Evolutionary conservation across 2,797 vertebrate species (phyloP).

Genomic region (Alectoris magna): DNA sequence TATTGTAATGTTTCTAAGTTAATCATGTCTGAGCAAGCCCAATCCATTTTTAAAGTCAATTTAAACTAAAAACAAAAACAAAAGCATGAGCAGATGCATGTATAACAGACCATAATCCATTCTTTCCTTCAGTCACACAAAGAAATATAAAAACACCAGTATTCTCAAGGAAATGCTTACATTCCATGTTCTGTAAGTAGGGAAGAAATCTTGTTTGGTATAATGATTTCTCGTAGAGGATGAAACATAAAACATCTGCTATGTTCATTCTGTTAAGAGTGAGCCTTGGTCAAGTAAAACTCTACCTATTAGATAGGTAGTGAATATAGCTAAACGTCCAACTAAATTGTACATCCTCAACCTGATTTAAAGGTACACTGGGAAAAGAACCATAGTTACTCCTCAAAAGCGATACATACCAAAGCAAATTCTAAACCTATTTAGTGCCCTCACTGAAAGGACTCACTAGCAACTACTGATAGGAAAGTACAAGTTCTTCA

Average conservation of each 20-base stretch:
- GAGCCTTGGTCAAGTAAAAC: background rate
- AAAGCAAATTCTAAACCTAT: background rate
- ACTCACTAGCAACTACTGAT: background rate
- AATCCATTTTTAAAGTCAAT: background rate
- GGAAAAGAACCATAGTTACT: background rate
- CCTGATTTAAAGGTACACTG: background rate
- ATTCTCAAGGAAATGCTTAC: background rate
- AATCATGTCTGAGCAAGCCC: background rate
- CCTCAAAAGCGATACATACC: background rate
- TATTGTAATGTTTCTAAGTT: background rate
- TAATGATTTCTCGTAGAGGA: background rate
- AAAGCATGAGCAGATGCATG: fast-evolving
- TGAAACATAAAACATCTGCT: background rate
- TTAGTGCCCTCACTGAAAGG: background rate
- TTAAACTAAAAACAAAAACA: background rate
- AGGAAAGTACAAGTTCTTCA: background rate
- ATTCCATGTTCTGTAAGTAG: background rate
- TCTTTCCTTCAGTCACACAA: background rate
- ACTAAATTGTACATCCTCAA: background rate
- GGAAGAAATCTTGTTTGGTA: background rate
- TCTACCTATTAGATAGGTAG: background rate
- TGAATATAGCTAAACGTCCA: too few relatives aligned
- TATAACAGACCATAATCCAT: background rate
- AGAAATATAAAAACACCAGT: background rate
- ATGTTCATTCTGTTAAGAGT: background rate